Base-by-base conservation (phyloP, 1,140 invertebrate genomes). In the Zeugodacus cucurbitae region DNA sequence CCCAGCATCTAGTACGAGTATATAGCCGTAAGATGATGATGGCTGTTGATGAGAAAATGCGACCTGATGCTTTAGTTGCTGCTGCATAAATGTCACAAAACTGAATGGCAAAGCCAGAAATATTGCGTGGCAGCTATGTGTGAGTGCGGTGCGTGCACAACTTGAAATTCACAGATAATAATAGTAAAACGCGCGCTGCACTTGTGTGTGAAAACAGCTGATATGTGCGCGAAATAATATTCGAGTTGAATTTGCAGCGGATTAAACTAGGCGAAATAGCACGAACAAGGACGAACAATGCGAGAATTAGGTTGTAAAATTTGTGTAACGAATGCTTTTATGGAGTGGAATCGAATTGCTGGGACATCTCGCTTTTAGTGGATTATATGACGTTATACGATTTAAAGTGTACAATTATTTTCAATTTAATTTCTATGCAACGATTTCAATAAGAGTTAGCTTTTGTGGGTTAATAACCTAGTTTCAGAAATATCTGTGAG, bases 21-120 rank as follows among this genome's bases (percentile, higher is more conserved):
- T 17, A 5, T 32, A 67, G 29, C 14, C 26, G 26, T 29, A 78
- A 82, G 74, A 82, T n/a, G 74, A 37, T 70, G 67, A 82, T 82
- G 74, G 3, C 41, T 82, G 74, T 48, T 82, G 74, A 26, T 82
- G 74, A 48, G 74, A 54, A 82, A 82, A 82, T 26, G 74, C 14
- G 11, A 29, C 32, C 67, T 74, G 17, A 41, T 22, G 17, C 37
- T 41, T 44, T 22, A 3, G 34, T 5, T 74, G 67, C 17, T 37
- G 22, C 67, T 48, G 8, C 74, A 82, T 26, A 82, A 82, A 82
- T 82, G 74, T 82, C 74, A 82, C 41, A 54, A 82, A 78, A 74
- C 70, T 74, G 41, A 82, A 48, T 82, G 41, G 41, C 10, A 48
- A 48, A 82, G 48, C 70, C 37, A 41, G 20, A 74, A 74, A 34